Conservation (phyloP, 2,888 invertebrate species). For the Trilocha varians region DNA sequence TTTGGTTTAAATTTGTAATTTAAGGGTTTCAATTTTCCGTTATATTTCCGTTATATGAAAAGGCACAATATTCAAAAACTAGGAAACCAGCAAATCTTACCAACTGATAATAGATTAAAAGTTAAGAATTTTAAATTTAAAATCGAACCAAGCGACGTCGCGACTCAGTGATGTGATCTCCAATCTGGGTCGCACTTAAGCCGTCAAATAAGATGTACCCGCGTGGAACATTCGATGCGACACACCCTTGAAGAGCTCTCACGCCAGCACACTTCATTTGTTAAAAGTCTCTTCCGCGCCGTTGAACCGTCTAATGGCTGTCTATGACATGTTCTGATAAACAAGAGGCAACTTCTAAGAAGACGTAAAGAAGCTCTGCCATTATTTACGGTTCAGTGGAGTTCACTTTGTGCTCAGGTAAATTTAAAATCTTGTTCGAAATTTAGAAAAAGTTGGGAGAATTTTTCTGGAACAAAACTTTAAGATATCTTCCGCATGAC, state of each 20-base stretch:
- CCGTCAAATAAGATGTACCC: slow-evolving; percentile 49
- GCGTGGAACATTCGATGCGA: slow-evolving; percentile 45
- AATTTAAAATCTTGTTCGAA: no score
- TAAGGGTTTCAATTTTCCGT: no score
- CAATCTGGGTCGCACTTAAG: slow-evolving; percentile 46
- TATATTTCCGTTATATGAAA: no score
- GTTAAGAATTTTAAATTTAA: no score
- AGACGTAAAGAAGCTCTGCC: neutral
- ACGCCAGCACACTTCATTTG: slow-evolving; percentile 37
- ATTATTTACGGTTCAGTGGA: neutral
- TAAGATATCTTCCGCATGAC: no score
- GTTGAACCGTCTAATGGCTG: slow-evolving; percentile 24
- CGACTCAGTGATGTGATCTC: slow-evolving; percentile 32
- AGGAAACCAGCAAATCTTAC: no score
- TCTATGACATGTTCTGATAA: slow-evolving; percentile 23
- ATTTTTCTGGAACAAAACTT: no score
- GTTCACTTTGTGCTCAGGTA: neutral
- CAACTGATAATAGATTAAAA: no score
- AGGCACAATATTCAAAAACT: no score
- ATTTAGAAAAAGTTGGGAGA: no score
- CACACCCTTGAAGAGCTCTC: slow-evolving; percentile 21
- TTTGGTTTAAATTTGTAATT: no score
- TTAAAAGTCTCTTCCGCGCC: slow-evolving; percentile 30
- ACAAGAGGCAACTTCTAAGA: slow-evolving; percentile 9
- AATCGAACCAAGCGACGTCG: slow-evolving; percentile 1